Conservation (phyloP, 1,140 invertebrate genomes). For the Coenobita brevimanus region DNA sequence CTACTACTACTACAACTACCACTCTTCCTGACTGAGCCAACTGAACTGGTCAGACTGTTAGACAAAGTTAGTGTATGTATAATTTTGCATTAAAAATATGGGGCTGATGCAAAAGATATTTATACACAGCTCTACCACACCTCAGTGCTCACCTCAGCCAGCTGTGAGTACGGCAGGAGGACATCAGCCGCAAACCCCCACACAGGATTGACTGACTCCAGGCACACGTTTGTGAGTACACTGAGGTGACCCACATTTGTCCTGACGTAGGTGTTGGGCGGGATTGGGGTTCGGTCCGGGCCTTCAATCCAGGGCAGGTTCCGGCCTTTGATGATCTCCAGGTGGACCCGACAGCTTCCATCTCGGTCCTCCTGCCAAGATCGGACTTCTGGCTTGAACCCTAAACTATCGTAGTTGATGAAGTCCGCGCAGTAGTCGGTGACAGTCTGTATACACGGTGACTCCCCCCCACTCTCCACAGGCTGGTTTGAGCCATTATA, state of each 20-base stretch:
- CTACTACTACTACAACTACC: too few species aligned
- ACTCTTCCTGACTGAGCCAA: too few species aligned
- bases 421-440: conserved; percentile 38
- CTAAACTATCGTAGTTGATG: conserved; percentile 24
- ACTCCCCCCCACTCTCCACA: conserved; percentile 57
- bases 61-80: too few species aligned
- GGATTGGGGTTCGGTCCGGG: conserved; percentile 31
- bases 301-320: conserved; percentile 52
- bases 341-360: conserved; percentile 41
- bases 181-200: conserved; percentile 58
- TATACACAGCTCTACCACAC: background rate
- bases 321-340: conserved; percentile 48
- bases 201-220: conserved; percentile 39
- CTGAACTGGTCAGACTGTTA: too few species aligned
- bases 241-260: conserved; percentile 40
- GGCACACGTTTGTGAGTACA: conserved; percentile 42
- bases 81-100: background rate
- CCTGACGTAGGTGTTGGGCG: conserved; percentile 45
- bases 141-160: conserved; percentile 25
- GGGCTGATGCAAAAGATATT: background rate
- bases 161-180: conserved; percentile 53
- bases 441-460: conserved; percentile 39
- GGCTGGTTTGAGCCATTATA: conserved; percentile 41
- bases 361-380: conserved; percentile 6
- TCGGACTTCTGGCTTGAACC: conserved; percentile 1